Conservation (phyloP, 2,888 invertebrate genomes). For the Himalopsyche anomala region DNA sequence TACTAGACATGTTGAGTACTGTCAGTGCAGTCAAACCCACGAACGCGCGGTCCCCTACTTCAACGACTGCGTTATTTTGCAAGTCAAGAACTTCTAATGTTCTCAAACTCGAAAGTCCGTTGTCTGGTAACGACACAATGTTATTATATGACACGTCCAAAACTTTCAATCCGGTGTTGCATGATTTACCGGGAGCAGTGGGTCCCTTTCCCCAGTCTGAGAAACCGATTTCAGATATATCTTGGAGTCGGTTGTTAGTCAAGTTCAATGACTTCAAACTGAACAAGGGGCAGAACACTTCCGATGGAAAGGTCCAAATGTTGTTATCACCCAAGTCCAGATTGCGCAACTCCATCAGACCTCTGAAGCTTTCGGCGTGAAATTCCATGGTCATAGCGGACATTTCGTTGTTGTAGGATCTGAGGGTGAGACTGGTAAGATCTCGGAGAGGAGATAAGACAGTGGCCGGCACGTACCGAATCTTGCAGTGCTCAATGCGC, state of each 20-base stretch:
- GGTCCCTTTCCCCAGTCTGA: slow-evolving; percentile 84
- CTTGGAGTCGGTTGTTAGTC: slow-evolving; percentile 87
- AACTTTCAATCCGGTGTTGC: slow-evolving; percentile 82
- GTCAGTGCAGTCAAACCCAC: slow-evolving; percentile 82
- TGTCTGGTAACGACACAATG: slow-evolving; percentile 82
- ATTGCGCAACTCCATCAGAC: slow-evolving; percentile 81
- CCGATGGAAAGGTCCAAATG: slow-evolving; percentile 84
- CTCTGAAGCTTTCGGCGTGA: slow-evolving; percentile 84
- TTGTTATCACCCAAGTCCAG: slow-evolving; percentile 86
- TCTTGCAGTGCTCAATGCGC: slow-evolving; percentile 87
- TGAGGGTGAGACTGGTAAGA: slow-evolving; percentile 82
- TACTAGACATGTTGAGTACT: slow-evolving; percentile 87
- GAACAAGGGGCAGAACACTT: slow-evolving; percentile 84
- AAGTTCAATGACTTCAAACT: slow-evolving; percentile 83
- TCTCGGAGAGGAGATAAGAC: slow-evolving; percentile 83
- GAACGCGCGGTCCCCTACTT: slow-evolving; percentile 85
- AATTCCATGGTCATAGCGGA: slow-evolving; percentile 88
- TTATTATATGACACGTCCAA: slow-evolving; percentile 87
- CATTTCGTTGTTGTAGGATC: slow-evolving; percentile 88
- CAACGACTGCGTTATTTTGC: slow-evolving; percentile 86
- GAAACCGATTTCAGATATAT: slow-evolving; percentile 85
- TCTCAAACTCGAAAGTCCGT: slow-evolving; percentile 82
- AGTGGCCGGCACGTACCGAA: slow-evolving; percentile 84
- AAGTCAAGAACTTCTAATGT: slow-evolving; percentile 83
- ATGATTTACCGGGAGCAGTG: slow-evolving; percentile 82